phyloP scores from a whole-genome alignment of 2,888 invertebrate genomes.

The Eumacrocentrus americanus region DNA sequence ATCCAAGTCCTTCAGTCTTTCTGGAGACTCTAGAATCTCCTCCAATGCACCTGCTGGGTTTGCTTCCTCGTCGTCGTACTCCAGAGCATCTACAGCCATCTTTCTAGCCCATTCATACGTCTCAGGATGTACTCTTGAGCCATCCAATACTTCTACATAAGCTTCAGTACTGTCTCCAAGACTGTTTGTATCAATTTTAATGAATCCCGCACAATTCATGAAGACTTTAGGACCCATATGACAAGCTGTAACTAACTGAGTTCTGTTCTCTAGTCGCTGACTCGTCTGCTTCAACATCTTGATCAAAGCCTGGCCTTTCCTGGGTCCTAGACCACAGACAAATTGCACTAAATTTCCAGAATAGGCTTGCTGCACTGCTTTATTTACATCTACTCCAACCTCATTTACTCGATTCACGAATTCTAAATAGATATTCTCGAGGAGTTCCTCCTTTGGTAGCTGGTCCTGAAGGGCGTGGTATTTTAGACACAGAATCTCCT shows the following conservation, averaged over 20 bases:
- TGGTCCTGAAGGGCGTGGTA: slow-evolving; percentile 88
- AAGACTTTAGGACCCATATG: slow-evolving; percentile 99
- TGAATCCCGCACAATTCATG: slow-evolving; percentile 98
- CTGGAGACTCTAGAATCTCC: slow-evolving; percentile 95
- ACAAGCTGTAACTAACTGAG: slow-evolving; percentile 92
- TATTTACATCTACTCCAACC: slow-evolving; percentile 96
- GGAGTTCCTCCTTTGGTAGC: slow-evolving; percentile 81
- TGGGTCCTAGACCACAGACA: slow-evolving; percentile 93
- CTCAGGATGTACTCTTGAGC: slow-evolving; percentile 98
- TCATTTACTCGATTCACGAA: slow-evolving; percentile 96
- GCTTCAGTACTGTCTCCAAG: slow-evolving; percentile 93
- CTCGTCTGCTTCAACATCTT: slow-evolving; percentile 90
- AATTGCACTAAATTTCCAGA: slow-evolving; percentile 92
- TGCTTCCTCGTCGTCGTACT: slow-evolving; percentile 96
- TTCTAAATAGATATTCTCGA: slow-evolving; percentile 85
- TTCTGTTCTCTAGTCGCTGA: slow-evolving; percentile 90
- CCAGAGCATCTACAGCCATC: slow-evolving; percentile 99
- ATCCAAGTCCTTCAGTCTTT: slow-evolving; percentile 92
- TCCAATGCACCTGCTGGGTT: slow-evolving; percentile 97
- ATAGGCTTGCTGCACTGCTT: slow-evolving; percentile 87
- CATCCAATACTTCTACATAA: slow-evolving; percentile 94
- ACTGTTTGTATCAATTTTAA: slow-evolving; percentile 97
- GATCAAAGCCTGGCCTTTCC: slow-evolving; percentile 88
- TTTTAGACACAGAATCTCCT: slow-evolving; percentile 93
- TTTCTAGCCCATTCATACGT: slow-evolving; percentile 99